These are phyloP conservation scores for Heterochromis multidens DNA, from an alignment of 2,113 vertebrate genomes.

Conservation along the genomic window DNA sequence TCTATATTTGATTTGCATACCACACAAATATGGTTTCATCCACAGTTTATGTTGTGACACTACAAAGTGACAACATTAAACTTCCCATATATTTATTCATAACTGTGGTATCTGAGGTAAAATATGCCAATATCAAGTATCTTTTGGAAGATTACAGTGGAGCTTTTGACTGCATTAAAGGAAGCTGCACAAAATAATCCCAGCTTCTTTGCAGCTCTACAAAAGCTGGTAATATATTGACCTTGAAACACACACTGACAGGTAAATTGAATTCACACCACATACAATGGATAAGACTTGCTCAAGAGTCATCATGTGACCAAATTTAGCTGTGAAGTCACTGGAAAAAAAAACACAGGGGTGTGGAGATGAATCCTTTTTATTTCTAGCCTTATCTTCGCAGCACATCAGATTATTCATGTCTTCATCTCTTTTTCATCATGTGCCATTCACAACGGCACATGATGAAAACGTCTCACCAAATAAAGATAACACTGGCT, in stretches of 20 bases:
- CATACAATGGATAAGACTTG: neutral
- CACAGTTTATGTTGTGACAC: neutral
- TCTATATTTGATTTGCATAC: neutral
- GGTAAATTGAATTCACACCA: neutral
- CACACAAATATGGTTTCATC: neutral
- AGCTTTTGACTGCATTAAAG: neutral
- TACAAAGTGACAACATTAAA: neutral
- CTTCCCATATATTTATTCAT: neutral
- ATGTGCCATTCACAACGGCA: neutral
- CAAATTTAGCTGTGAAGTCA: neutral
- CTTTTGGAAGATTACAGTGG: neutral
- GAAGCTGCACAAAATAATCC: neutral
- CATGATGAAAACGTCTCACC: neutral
- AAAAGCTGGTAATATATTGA: neutral
- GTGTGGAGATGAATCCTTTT: neutral
- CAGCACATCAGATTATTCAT: neutral
- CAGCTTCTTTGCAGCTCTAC: neutral
- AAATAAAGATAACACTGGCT: neutral
- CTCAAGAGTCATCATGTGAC: neutral
- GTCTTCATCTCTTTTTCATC: neutral
- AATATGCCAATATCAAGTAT: neutral
- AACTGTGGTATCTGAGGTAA: neutral
- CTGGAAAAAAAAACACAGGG: neutral
- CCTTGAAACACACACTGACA: neutral
- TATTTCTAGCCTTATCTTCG: neutral